Evolutionary conservation across 2,113 vertebrate genomes (phyloP), one percentile per base, ranked within the genome.

Genomic region (Vulpes lagopus): DNA sequence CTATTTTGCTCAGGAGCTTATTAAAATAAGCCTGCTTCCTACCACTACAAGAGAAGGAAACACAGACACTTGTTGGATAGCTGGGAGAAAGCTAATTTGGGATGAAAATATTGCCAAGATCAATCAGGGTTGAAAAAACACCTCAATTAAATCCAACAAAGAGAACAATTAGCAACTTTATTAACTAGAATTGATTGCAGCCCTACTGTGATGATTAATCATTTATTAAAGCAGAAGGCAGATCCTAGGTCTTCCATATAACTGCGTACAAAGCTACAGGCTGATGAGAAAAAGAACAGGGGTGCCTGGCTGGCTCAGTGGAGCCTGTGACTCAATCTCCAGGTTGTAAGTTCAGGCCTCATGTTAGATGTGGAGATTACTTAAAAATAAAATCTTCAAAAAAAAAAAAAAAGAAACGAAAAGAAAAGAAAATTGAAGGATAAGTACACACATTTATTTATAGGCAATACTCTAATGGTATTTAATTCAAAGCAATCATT

Each of bases 151-250:
- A 78, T 62, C 53, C 85, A 93, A 25, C 19, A 11, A 57, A 78
- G 32, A 86, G 67, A 91, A 96, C 19, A 96, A 97, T 69, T 80
- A 80, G 43, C n/a, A 95, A 60, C 32, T 91, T 85, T 78, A 94
- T 94, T 55, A 92, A 83, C 60, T 53, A 84, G 35, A 86, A 74
- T 14, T 73, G 62, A 89, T 9, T 79, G 0, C n/a, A 55, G 59
- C 11, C 49, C n/a, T 78, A 82, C 51, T 73, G 55, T 73, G 73
- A 94, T 0, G 3, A 94, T 89, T 65, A 71, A 64, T 57, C 55
- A 57, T 23, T 55, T 74, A 62, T 17, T 83, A 83, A 87, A 82
- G 2, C 16, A 81, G 38, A 90, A 88, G 35, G 35, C 80, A 95
- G 22, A 80, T 51, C 27, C 62, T 59, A 27, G 6, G 35, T 59